Evolutionary conservation across 2,797 vertebrate genomes (phyloP), one percentile per base, ranked within the genome.

Genomic region (Sylvilagus floridanus): DNA sequence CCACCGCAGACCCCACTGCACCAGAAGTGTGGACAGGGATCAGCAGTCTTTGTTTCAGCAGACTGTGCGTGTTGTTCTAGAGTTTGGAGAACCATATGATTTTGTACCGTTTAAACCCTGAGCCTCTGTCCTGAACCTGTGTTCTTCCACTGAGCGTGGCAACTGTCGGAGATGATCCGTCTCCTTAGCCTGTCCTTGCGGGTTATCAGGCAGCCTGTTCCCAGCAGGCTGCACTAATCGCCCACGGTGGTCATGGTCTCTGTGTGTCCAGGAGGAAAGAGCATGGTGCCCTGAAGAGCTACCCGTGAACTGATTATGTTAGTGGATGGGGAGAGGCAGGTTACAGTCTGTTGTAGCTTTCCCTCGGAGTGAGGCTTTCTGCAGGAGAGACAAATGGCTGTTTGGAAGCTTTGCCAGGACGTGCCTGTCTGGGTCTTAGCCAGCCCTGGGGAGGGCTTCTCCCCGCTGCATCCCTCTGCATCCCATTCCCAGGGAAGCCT

Each of bases 321-420:
- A 47, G 42, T 47, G 42, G 42, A 47, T 7, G 42, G 42, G 42
- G 42, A 47, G 42, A 42, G 42, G 42, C 42, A 47, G 52, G 69
- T 85, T 93, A 19, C 52, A 85, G 75, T 82, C 42, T 71, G 42
- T 35, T 50, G 0, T 88, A 82, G 84, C 75, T 42, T 88, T 94
- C 42, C 47, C 14, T 88, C 72, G 37, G n/a, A 88, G 62, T 37
- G 35, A 96, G 13, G 19, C 88, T 78, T 92, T 92, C 79, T 60
- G 69, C 75, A 92, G 24, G 26, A 86, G 66, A 91, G 95, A 85
- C 19, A 90, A 88, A 66, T 89, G 65, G 13, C 65, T 92, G 4
- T 50, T 78, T 72, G 86, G 77, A 84, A 73, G 32, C 71, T 87
- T 89, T 81, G 57, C 65, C 69, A 92, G 60, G 57, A 87, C 42